Evolutionary conservation across 2,797 vertebrate species (phyloP).

Genomic region (Notolepis coatsorum): DNA sequence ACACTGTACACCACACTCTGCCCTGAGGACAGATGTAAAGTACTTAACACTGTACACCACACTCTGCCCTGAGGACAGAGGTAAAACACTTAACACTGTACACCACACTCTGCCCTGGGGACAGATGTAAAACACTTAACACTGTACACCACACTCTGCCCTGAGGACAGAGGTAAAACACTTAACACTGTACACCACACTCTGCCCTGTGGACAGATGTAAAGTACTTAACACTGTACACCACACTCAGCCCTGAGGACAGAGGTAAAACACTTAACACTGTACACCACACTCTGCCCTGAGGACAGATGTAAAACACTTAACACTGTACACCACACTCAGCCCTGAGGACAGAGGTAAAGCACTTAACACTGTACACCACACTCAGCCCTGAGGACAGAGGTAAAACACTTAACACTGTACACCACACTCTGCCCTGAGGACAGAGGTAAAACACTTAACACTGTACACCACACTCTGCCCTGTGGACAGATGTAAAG

Average conservation of each 20-base stretch:
- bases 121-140: conserved; percentile 68
- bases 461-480: conserved; percentile 27
- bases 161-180: conserved; percentile 69
- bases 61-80: conserved; percentile 65
- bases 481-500: conserved; percentile 70
- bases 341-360: conserved; percentile 71
- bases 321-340: conserved; percentile 17
- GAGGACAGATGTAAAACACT: conserved; percentile 69
- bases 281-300: conserved; percentile 33
- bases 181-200: conserved; percentile 16
- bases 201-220: conserved; percentile 70
- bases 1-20: conserved; percentile 27
- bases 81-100: conserved; percentile 48
- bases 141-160: conserved; percentile 30
- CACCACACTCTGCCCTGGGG: conserved; percentile 40
- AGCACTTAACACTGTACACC: conserved; percentile 2
- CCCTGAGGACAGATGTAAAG: conserved; percentile 70
- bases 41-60: background rate
- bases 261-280: conserved; percentile 66
- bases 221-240: conserved; percentile 15
- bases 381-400: conserved; percentile 53
- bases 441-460: conserved; percentile 68
- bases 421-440: conserved; percentile 36
- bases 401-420: conserved; percentile 63
- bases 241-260: conserved; percentile 47